Conservation (phyloP, 2,797 vertebrate genomes). For the Gymnopithys bicolor region DNA sequence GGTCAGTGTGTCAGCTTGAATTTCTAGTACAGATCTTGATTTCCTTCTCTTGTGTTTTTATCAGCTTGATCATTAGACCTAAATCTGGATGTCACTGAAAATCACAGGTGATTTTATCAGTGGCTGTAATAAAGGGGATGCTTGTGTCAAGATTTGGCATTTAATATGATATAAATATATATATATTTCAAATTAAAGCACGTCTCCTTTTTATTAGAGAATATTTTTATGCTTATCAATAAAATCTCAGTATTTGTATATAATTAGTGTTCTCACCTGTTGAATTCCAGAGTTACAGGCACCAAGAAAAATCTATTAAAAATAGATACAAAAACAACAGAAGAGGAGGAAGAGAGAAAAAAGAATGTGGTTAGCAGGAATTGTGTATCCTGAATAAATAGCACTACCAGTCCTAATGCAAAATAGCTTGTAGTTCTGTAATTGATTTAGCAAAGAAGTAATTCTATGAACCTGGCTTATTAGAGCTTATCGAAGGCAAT, state of each 20-base stretch:
- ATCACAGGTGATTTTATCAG: not conserved
- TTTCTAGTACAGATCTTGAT: constrained; percentile 14
- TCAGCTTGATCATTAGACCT: not conserved
- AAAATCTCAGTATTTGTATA: not conserved
- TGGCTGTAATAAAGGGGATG: not conserved
- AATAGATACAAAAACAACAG: not conserved
- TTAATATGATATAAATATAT: not conserved
- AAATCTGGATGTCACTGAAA: constrained; percentile 20
- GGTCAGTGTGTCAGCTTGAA: constrained; percentile 32
- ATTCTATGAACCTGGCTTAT: not conserved
- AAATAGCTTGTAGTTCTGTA: not conserved
- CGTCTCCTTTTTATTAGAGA: not conserved
- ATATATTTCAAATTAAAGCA: not conserved
- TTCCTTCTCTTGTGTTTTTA: not conserved
- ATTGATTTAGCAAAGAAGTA: constrained; percentile 30
- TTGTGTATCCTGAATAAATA: not conserved
- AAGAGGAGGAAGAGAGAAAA: not conserved
- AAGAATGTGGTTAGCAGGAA: not conserved
- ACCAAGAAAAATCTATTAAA: not conserved
- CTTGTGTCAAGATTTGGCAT: not conserved
- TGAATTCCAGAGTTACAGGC: not conserved
- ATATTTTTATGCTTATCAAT: not conserved
- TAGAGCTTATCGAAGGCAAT: not conserved
- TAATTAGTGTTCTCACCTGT: constrained; percentile 1
- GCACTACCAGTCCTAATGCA: not conserved